Percentiles rank a stretch among this genome's conserved stretches.
These are phyloP conservation scores for Apocrypta bakeri DNA, from an alignment of 1,140 invertebrate species.

Conservation along the genomic window DNA sequence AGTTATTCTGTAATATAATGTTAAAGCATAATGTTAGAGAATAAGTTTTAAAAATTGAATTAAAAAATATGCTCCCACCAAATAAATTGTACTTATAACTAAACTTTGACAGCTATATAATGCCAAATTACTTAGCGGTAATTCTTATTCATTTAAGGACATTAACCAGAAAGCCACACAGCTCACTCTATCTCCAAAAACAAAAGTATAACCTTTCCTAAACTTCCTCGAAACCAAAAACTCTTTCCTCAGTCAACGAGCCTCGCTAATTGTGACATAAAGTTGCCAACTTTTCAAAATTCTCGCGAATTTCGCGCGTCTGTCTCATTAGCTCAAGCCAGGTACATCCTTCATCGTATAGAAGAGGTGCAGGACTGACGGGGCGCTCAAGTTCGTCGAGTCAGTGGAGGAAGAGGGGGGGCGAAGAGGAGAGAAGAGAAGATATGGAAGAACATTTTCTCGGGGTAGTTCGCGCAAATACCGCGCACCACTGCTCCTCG, in stretches of 20 bases:
- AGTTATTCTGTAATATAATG: no score
- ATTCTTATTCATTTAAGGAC: no score
- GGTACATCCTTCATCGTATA: neutral
- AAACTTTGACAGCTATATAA: no score
- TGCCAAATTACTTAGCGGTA: no score
- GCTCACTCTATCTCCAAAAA: no score
- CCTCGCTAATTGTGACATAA: neutral
- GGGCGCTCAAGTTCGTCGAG: neutral
- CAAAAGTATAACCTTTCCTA: neutral
- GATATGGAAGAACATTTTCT: neutral
- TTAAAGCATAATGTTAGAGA: no score
- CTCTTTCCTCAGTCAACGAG: neutral
- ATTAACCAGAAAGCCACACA: no score
- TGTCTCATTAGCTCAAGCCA: neutral
- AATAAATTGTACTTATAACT: no score
- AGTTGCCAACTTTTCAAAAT: neutral
- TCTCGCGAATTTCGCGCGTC: neutral
- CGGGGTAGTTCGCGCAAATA: neutral
- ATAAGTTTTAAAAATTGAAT: no score
- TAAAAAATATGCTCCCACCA: no score
- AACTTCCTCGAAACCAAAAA: neutral
- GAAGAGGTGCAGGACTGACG: neutral
- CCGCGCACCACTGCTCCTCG: neutral
- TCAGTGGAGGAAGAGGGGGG: neutral
- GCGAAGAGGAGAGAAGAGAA: neutral